Conservation (phyloP, 1,140 invertebrate species). For the Ectropis grisescens region DNA sequence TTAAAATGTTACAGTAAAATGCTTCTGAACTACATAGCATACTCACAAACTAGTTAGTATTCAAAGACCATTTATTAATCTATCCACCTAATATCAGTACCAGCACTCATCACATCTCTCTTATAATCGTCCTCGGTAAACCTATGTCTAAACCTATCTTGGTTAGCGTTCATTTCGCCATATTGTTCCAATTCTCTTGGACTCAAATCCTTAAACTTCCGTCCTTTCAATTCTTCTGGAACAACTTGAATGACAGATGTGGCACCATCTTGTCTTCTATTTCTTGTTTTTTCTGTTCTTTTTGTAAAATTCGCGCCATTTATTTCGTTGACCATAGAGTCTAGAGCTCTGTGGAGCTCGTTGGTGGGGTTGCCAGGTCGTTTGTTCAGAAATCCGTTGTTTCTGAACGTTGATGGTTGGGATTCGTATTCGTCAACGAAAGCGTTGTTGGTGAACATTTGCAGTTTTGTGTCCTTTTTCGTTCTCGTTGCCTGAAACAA, state of each 20-base stretch:
- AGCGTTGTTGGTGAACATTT: constrained; percentile 35
- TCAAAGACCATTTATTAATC: too few species aligned
- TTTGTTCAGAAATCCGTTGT: constrained; percentile 44
- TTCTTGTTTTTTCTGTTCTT: constrained; percentile 7
- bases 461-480: constrained; percentile 21
- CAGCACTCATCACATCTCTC: constrained; percentile 25
- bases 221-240: constrained; percentile 36
- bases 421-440: constrained; percentile 20
- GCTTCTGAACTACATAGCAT: too few species aligned
- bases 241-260: constrained; percentile 6
- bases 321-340: constrained; percentile 43
- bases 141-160: constrained; percentile 45
- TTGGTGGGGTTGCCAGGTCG: constrained; percentile 42
- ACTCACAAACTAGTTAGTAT: too few species aligned
- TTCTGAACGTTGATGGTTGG: constrained; percentile 18
- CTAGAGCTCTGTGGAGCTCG: constrained; percentile 41
- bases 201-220: constrained; percentile 40
- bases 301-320: constrained; percentile 20
- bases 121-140: constrained; percentile 41
- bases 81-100: constrained; percentile 35
- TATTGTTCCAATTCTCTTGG: constrained; percentile 32
- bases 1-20: too few species aligned
- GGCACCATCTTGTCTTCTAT: constrained; percentile 10
- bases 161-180: constrained; percentile 31
- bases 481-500: constrained; percentile 29